Percentiles rank a stretch among this genome's conserved stretches.
Evolutionary conservation across 2,113 vertebrate species (phyloP).

Genomic region (Phalacrocorax aristotelis): DNA sequence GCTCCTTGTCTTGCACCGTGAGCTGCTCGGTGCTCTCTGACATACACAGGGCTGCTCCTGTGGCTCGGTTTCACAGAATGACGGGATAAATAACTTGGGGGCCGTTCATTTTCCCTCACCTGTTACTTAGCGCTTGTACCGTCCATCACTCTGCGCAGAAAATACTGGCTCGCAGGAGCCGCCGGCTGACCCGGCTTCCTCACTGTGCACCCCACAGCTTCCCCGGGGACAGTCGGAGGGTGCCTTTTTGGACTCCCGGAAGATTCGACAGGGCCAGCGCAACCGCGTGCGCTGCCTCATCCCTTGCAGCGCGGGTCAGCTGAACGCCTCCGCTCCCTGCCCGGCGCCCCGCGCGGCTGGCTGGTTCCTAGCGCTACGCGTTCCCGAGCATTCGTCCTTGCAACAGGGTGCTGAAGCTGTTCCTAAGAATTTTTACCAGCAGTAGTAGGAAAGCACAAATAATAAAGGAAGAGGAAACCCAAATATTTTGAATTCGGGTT

Average conservation of each 20-base stretch:
- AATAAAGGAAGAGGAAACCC: background rate
- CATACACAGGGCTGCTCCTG: background rate
- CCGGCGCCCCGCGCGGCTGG: too few relatives aligned
- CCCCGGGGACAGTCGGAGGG: fast-evolving
- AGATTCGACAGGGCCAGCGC: background rate
- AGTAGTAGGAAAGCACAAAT: background rate
- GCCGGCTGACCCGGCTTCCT: background rate
- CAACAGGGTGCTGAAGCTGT: background rate
- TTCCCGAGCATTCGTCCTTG: background rate
- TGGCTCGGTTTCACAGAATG: background rate
- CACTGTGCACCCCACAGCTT: fast-evolving
- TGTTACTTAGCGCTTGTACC: background rate
- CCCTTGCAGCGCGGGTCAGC: background rate
- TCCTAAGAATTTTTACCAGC: background rate
- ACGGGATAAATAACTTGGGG: background rate
- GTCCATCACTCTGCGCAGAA: background rate
- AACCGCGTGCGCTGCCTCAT: fast-evolving
- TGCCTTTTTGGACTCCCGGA: fast-evolving
- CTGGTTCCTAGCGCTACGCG: too few relatives aligned
- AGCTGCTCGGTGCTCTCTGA: background rate
- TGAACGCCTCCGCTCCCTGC: too few relatives aligned
- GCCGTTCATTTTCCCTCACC: background rate
- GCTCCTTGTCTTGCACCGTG: background rate
- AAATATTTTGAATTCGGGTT: background rate
- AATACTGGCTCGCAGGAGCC: background rate